Evolutionary conservation across 1,140 invertebrate species (phyloP), one percentile per base, ranked within the genome.

Genomic region (Trichonephila clavata): DNA sequence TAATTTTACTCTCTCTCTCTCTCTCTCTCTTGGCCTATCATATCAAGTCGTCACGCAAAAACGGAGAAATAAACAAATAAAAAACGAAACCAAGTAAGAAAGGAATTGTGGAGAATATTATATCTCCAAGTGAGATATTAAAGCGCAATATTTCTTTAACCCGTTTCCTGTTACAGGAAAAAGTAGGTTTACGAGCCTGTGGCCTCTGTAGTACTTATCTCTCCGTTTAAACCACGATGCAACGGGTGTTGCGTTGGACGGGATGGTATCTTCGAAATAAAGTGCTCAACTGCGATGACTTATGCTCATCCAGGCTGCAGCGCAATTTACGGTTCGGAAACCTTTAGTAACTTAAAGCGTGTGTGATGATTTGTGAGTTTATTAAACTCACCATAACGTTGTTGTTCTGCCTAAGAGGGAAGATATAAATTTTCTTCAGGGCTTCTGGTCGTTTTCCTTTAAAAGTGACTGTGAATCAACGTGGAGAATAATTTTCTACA

Each of bases 171-270:
- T 61, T 87, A 27, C 61, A n/a, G 50, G 13, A 57, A 7, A 21
- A 87, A 65, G 32, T 87, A 63, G 86, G 86, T 87, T 87, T 87
- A 87, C 61, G 86, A 87, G 86, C 21, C 63, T 87, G 50, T 50
- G 86, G 32, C 86, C 86, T 63, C 61, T 39, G 32, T 32, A 14
- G 21, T n/a, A 6, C n/a, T 87, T 87, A 87, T 87, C 86, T 32
- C 20, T 27, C 2, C 71, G 10, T 8, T 4, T 39, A 4, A 16
- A 27, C 39, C 27, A 21, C 27, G 16, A 18, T n/a, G 27, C 71
- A 39, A 77, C 27, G n/a, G 50, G 50, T 59, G 83, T 59, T 60
- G 50, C 13, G 16, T 21, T 84, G 57, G 83, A 14, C 6, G 21
- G 50, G 83, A 84, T 60, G 32, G n/a, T 84, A 61, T 87, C 86